Percentiles rank a stretch among this genome's conserved stretches.
Conservation (phyloP, 2,888 invertebrate genomes). For the Nezara viridula region DNA sequence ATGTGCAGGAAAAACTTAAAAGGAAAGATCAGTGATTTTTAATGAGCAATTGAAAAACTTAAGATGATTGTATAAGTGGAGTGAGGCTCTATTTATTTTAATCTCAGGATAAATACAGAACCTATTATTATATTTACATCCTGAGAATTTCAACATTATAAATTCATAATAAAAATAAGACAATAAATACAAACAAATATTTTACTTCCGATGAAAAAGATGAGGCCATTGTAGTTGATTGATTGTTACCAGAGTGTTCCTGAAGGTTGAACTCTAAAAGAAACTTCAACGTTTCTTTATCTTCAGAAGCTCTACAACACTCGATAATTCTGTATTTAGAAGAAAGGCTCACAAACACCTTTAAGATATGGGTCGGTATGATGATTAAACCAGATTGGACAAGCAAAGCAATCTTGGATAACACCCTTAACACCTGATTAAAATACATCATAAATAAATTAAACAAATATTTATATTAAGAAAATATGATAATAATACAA, state of each 20-base stretch:
- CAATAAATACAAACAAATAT: neutral
- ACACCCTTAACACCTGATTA: neutral
- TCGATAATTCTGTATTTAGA: neutral
- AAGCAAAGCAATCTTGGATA: neutral
- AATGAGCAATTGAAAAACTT: too few relatives aligned
- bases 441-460: neutral
- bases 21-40: too few relatives aligned
- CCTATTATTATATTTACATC: too few relatives aligned
- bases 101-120: too few relatives aligned
- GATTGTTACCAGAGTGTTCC: neutral
- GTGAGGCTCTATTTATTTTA: too few relatives aligned
- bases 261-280: conserved; percentile 6
- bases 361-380: conserved; percentile 12
- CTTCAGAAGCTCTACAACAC: conserved; percentile 19
- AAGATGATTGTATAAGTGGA: too few relatives aligned
- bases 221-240: neutral
- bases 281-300: neutral
- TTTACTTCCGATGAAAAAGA: neutral
- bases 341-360: conserved; percentile 1
- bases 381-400: neutral
- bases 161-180: neutral
- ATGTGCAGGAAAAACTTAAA: too few relatives aligned
- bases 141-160: too few relatives aligned
- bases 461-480: neutral
- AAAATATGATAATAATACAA: neutral